Base-by-base conservation (phyloP, 2,888 invertebrate genomes). In the Pimpla rufipes region DNA sequence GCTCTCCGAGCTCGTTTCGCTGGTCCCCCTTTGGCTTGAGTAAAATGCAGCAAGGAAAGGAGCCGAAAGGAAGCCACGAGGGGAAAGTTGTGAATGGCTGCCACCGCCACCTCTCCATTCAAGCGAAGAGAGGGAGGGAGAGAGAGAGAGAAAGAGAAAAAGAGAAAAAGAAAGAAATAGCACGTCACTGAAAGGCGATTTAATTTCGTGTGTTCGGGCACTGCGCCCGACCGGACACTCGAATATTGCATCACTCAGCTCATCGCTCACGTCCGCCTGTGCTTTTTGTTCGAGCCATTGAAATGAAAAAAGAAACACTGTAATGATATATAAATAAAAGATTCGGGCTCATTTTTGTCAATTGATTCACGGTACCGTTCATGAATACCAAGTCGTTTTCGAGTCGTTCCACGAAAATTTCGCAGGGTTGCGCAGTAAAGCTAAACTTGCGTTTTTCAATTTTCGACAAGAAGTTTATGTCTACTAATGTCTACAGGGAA, bases 51-150 rank as follows among this genome's bases (percentile, higher is more conserved):
- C 16, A 64, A 47, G 52, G 80, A 75, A 70, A 62, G 68, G 57
- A 80, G 59, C 70, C 55, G 70, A 75, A 57, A 71, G 40, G 21
- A 57, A 57, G 52, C 59, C 35, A 23, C 42, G 57, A 59, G 59
- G 57, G 71, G 71, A 73, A 76, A 81, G 76, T 81, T 81, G 81
- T 81, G 81, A 81, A 81, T 81, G 81, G 76, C 55, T 45, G 5
- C 57, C 50, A 35, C 68, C 62, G 55, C 11, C 45, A 13, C 18
- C 42, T 77, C 62, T 62, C 37, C 59, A 62, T 62, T 62, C 59
- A 62, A 40, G 7, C 6, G 35, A 37, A n/a, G 37, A 59, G n/a
- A 7, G 16, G 1, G n/a, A 2, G n/a, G n/a, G n/a, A 47, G 5
- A n/a, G n/a, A n/a, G n/a, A 47, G 5, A 47, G n/a, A n/a, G n/a